Evolutionary conservation across 2,888 invertebrate genomes (phyloP), one percentile per base, ranked within the genome.

Genomic region (Hydraecia micacea): DNA sequence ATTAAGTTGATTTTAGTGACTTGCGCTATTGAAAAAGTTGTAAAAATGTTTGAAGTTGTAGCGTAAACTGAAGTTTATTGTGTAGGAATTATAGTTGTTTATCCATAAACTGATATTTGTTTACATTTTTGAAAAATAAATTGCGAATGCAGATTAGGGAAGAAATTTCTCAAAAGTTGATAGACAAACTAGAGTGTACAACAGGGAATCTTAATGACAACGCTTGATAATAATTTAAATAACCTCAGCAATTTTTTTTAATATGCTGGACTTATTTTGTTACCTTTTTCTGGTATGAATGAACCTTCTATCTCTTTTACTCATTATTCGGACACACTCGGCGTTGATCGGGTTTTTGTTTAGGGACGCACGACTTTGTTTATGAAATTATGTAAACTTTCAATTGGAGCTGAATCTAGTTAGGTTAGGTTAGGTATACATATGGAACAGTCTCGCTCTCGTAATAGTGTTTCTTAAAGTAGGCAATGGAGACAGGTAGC

Each of bases 301-400:
- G n/a, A 13, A 11, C 52, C 84, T 85, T 84, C 75, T 84, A n/a
- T 39, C 15, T n/a, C 6, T 36, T 36, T 2, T 6, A 8, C 46
- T 25, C 18, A 49, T 3, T 72, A 75, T 77, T 83, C 80, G 79
- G 66, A 42, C 63, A 77, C 72, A 63, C 60, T 80, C 75, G 52
- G 78, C 36, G 70, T 66, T 87, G 80, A 79, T 87, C 87, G 87
- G 70, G 70, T 87, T 84, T 42, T 79, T 79, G 76, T 86, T 76
- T 79, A 79, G 78, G 75, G 80, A 80, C 77, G 79, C 83, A 81
- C 82, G 77, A 81, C 82, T 86, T 79, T 77, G 77, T 79, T 73
- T 79, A 74, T 79, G 76, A 73, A 85, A 85, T 85, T 85, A 78
- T 80, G 67, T 85, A 75, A 62, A 75, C 79, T 85, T 79, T 87